phyloP scores from a whole-genome alignment of 2,888 invertebrate genomes.

The Chesias legatella region DNA sequence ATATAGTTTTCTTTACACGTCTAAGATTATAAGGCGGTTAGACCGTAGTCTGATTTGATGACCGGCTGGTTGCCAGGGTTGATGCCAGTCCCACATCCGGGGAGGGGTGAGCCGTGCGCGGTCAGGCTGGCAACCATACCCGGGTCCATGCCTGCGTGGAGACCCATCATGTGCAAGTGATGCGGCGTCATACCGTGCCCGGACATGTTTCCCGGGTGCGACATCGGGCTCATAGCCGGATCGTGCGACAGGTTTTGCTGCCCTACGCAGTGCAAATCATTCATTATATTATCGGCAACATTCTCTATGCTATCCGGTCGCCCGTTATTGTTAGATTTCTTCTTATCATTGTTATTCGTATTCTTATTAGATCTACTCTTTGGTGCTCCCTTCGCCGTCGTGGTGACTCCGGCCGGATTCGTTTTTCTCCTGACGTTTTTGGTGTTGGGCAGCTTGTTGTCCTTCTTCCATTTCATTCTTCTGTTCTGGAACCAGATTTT shows the following conservation, averaged over 20 bases:
- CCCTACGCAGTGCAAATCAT: slow-evolving; percentile 80
- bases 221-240: slow-evolving; percentile 75
- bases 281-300: slow-evolving; percentile 82
- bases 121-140: slow-evolving; percentile 72
- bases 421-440: slow-evolving; percentile 88
- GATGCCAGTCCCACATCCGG: slow-evolving; percentile 71
- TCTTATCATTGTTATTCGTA: slow-evolving; percentile 77
- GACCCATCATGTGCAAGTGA: slow-evolving; percentile 73
- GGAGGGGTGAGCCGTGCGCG: slow-evolving; percentile 77
- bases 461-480: slow-evolving; percentile 88
- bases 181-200: slow-evolving; percentile 80
- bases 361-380: slow-evolving; percentile 84
- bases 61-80: slow-evolving; percentile 73
- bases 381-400: slow-evolving; percentile 80
- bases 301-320: slow-evolving; percentile 84
- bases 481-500: slow-evolving; percentile 95
- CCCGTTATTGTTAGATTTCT: slow-evolving; percentile 75
- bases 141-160: slow-evolving; percentile 72
- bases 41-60: slow-evolving; percentile 93
- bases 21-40: slow-evolving; percentile 85
- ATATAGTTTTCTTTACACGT: slow-evolving; percentile 69
- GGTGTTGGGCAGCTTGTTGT: slow-evolving; percentile 93
- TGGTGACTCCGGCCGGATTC: slow-evolving; percentile 85
- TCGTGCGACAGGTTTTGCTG: slow-evolving; percentile 72
- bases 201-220: slow-evolving; percentile 67